A percentile compares a stretch with the other conserved stretches of the same genome.
These are phyloP conservation scores for Myrmecophaga tridactyla DNA, from an alignment of 2,113 vertebrate genomes.

Conservation along the genomic window DNA sequence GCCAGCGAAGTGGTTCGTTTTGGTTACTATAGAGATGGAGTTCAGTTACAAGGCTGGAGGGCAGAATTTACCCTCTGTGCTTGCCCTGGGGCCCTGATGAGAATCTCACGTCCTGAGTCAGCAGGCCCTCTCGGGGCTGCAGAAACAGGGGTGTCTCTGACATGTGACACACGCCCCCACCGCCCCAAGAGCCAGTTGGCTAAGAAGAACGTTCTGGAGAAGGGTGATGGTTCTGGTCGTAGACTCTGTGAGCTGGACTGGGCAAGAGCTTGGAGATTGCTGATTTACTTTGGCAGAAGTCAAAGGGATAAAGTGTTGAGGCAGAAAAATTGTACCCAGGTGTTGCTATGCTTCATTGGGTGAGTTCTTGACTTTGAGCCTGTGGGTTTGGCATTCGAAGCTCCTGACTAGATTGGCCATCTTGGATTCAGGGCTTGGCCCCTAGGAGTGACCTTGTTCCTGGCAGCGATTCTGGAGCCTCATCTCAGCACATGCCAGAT, in stretches of 20 bases:
- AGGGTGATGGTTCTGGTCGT: neutral
- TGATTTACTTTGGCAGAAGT: neutral
- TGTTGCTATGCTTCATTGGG: neutral
- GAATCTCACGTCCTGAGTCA: neutral
- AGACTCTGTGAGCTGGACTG: neutral
- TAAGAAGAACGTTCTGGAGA: neutral
- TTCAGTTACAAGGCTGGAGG: neutral
- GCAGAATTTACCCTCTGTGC: neutral
- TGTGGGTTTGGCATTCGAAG: neutral
- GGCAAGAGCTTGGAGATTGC: neutral
- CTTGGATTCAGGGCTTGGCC: neutral
- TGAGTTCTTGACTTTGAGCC: slow-evolving; percentile 7
- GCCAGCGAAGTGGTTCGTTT: neutral
- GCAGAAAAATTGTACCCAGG: neutral
- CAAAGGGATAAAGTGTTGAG: neutral
- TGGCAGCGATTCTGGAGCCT: neutral
- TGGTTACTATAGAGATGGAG: neutral
- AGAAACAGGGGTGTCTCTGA: neutral
- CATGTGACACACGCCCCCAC: neutral
- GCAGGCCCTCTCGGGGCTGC: neutral
- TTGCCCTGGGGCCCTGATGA: neutral
- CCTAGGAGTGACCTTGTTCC: neutral
- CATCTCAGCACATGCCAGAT: neutral
- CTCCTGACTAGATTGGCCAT: neutral
- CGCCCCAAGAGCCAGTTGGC: neutral